Base-by-base conservation (phyloP, 2,113 vertebrate genomes). In the Gallinago undulata region DNA sequence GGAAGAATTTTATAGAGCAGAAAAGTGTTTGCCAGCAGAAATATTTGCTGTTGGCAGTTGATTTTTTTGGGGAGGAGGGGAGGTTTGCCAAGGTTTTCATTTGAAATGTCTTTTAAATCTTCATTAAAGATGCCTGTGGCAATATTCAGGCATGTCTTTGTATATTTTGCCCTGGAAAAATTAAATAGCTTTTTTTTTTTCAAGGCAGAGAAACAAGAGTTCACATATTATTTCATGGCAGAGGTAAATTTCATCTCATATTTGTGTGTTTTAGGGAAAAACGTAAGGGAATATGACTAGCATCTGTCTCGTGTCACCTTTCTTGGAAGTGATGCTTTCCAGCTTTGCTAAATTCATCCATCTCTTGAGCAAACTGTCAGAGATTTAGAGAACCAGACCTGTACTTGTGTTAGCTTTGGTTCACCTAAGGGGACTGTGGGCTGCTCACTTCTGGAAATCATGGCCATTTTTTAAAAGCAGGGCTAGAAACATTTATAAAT, bases 1-100 rank as follows among this genome's bases (percentile, higher is more conserved):
- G 51, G 60, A 67, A 90, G 90, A 90, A 91, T 95, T 94, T 97
- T 96, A 93, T 92, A 90, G 92, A 94, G 91, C 77, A 93, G 88
- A 88, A 90, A 62, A 95, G 81, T 45, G 68, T 94, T 96, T 80
- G 78, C 96, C 92, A 94, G 76, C 57, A 93, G 92, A 94, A 97
- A 93, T 90, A 90, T 93, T 95, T 96, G 88, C 82, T 95, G 90
- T 87, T 96, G 93, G 83, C 88, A 39, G 88, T 47, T 87, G 64
- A 82, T 81, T 90, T 85, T 39, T 95, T 89, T 55, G 33, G 57
- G 70, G 84, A 86, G 80, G 35, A 91, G 53, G 43, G 35, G 56
- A 74, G 14, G 22, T 88, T 96, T 85, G 72, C 90, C 84, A 86
- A 89, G 43, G 8, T 92, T 95, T 94, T 92, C 14, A 87, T 93